phyloP scores from a whole-genome alignment of 1,140 invertebrate genomes.

The Vanessa tameamea region DNA sequence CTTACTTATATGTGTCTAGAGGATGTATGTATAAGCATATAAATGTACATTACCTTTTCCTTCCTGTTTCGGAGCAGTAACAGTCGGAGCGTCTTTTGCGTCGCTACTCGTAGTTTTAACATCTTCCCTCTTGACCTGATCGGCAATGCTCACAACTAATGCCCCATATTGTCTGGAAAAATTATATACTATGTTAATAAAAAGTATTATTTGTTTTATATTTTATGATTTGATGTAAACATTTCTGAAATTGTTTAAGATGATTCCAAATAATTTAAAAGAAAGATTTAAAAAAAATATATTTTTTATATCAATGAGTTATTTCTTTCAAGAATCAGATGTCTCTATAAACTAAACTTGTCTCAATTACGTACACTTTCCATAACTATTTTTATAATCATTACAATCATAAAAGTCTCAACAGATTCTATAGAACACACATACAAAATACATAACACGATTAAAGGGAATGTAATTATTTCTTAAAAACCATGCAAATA shows the following conservation, averaged over 20 bases:
- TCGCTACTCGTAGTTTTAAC: conserved; percentile 36
- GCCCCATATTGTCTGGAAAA: conserved; percentile 72
- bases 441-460: conserved; percentile 2
- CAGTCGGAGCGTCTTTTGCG: conserved; percentile 39
- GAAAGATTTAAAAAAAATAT: too few species aligned
- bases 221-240: too few species aligned
- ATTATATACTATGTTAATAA: background rate
- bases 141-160: conserved; percentile 70
- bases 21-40: conserved; percentile 19
- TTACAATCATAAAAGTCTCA: conserved; percentile 6
- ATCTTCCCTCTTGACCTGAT: conserved; percentile 53
- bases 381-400: background rate
- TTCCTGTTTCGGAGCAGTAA: conserved; percentile 40
- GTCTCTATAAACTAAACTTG: too few species aligned
- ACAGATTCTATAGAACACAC: background rate
- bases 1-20: too few species aligned
- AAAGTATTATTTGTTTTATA: background rate
- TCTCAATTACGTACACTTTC: too few species aligned
- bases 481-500: conserved; percentile 20
- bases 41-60: conserved; percentile 31
- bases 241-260: too few species aligned
- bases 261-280: too few species aligned
- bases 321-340: too few species aligned
- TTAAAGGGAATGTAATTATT: background rate
- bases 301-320: too few species aligned